A percentile compares a stretch with the other conserved stretches of the same genome.
Conservation (phyloP, 23 tunicate genomes). For the Ciona savignyi region DNA sequence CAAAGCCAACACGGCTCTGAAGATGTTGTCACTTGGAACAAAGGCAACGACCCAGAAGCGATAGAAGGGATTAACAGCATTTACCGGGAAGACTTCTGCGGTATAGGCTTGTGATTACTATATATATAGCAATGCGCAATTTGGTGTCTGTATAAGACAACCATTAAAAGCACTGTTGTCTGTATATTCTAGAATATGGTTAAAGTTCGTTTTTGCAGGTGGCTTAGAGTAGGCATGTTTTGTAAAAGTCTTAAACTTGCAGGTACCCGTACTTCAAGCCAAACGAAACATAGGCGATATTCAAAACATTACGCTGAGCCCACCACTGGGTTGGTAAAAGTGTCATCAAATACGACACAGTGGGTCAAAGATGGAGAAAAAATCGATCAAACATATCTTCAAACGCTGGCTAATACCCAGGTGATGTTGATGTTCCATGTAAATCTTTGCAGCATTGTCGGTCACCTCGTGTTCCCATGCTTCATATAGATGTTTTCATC, state of each 20-base stretch:
- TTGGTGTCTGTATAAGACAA: no score
- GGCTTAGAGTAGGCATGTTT: no score
- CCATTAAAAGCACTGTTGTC: no score
- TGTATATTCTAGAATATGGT: no score
- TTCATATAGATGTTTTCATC: no score
- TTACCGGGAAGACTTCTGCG: slow-evolving; percentile 56
- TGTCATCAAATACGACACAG: slow-evolving; percentile 20
- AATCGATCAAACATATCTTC: slow-evolving; percentile 35
- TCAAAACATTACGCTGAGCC: slow-evolving; percentile 31
- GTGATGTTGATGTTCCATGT: slow-evolving; percentile 21
- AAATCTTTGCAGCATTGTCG: no score
- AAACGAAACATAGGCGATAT: slow-evolving; percentile 16
- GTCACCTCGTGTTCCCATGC: no score
- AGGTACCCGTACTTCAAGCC: neutral
- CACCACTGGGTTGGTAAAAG: neutral
- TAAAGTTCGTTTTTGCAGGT: no score
- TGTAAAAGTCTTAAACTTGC: no score
- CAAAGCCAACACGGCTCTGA: slow-evolving; percentile 16
- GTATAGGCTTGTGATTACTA: no score
- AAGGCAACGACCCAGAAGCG: neutral
- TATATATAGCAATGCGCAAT: no score
- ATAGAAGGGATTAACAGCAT: slow-evolving; percentile 25
- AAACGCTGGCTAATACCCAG: slow-evolving; percentile 66
- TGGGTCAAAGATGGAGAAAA: slow-evolving; percentile 40
- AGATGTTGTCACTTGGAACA: slow-evolving; percentile 44